These are phyloP conservation scores for Cyclophora albipunctata DNA, from an alignment of 2,888 invertebrate species.

Conservation along the genomic window DNA sequence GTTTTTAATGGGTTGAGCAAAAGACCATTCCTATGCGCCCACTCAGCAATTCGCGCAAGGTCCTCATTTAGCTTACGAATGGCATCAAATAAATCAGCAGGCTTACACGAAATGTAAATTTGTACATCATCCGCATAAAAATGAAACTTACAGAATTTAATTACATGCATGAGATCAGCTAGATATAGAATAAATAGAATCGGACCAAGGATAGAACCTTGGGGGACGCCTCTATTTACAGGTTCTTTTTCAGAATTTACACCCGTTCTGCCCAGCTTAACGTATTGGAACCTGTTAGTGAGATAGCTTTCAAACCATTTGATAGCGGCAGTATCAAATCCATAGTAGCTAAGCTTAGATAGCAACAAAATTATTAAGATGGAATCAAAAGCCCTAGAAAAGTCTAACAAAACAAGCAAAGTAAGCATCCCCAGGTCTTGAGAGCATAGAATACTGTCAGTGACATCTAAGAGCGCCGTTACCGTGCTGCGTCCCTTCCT, in stretches of 20 bases:
- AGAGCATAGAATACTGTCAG: neutral
- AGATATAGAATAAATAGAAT: slow-evolving; percentile 12
- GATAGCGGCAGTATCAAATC: neutral
- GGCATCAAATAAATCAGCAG: neutral
- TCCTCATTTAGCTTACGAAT: slow-evolving; percentile 6
- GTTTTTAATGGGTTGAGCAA: slow-evolving; percentile 5
- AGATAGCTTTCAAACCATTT: slow-evolving; percentile 1
- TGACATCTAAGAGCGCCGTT: neutral
- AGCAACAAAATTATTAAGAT: neutral
- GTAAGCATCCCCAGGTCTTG: no score
- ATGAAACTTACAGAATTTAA: slow-evolving; percentile 7
- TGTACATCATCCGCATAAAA: slow-evolving; percentile 14
- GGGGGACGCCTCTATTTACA: slow-evolving; percentile 7
- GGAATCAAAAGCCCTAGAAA: no score
- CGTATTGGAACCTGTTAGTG: neutral
- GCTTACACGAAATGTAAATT: slow-evolving; percentile 6
- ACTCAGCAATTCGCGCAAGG: slow-evolving; percentile 2
- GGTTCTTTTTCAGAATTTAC: neutral
- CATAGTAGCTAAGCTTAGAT: slow-evolving; percentile 2
- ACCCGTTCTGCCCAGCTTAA: neutral
- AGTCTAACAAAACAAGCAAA: no score
- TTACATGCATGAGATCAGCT: slow-evolving; percentile 4
- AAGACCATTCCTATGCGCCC: slow-evolving; percentile 3
- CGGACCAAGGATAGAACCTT: slow-evolving; percentile 11
- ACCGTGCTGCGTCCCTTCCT: neutral